Conservation (phyloP, 2,797 vertebrate species). For the Graptemys geographica region DNA sequence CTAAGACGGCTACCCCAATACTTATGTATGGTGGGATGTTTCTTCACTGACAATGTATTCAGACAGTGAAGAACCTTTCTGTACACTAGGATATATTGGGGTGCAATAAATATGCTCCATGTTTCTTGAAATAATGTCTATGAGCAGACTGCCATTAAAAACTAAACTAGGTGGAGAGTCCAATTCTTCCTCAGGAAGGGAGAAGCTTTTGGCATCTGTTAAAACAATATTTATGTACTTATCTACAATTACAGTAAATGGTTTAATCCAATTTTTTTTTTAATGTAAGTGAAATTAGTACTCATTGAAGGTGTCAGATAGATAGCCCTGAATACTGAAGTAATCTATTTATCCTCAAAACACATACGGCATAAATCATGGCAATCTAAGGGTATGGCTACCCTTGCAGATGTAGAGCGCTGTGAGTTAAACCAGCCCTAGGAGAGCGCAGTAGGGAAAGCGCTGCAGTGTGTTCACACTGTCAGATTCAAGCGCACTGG, state of each 20-base stretch:
- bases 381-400: not conserved
- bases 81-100: not conserved
- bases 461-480: too few species aligned
- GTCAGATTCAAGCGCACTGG: too few species aligned
- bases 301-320: not conserved
- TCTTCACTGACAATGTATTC: not conserved
- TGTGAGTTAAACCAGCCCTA: too few species aligned
- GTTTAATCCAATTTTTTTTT: not conserved
- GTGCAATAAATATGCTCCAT: not conserved
- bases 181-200: not conserved
- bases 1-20: too few species aligned
- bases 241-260: not conserved
- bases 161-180: not conserved
- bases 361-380: not conserved
- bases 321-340: not conserved
- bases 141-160: not conserved
- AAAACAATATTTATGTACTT: not conserved
- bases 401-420: too few species aligned
- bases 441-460: too few species aligned
- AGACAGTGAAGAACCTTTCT: not conserved
- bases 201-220: not conserved
- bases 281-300: not conserved
- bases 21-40: not conserved
- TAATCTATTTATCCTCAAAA: not conserved
- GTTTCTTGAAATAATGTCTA: not conserved